Conservation (phyloP, 2,113 vertebrate species). For the Albula goreensis region DNA sequence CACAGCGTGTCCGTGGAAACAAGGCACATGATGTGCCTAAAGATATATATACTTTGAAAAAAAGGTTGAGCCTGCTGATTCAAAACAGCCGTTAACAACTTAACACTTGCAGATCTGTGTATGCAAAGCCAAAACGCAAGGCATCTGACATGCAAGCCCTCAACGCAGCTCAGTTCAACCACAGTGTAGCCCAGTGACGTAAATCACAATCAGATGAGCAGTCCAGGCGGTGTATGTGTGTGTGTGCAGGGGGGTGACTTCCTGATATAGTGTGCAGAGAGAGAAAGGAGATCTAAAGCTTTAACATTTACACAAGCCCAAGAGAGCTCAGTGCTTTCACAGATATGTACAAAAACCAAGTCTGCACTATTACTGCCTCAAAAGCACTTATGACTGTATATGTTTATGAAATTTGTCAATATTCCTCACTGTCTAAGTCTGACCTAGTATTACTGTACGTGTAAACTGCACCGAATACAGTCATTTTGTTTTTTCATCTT, state of each 20-base stretch:
- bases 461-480: not conserved
- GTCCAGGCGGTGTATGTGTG: not conserved
- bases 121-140: not conserved
- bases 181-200: constrained; percentile 13
- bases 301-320: not conserved
- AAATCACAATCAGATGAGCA: not conserved
- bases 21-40: not conserved
- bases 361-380: no score
- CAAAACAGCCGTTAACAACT: not conserved
- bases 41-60: not conserved
- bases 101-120: not conserved
- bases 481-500: not conserved
- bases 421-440: no score
- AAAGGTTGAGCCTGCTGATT: not conserved
- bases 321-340: not conserved
- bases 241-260: constrained; percentile 4
- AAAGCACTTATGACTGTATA: no score
- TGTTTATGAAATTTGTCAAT: no score
- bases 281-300: not conserved
- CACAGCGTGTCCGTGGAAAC: not conserved
- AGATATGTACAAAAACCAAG: not conserved
- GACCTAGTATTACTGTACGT: not conserved
- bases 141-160: not conserved
- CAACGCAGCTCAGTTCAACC: not conserved
- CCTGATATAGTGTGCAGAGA: not conserved